Evolutionary conservation across 2,888 invertebrate species (phyloP).

Genomic region (Atethmia centrago): DNA sequence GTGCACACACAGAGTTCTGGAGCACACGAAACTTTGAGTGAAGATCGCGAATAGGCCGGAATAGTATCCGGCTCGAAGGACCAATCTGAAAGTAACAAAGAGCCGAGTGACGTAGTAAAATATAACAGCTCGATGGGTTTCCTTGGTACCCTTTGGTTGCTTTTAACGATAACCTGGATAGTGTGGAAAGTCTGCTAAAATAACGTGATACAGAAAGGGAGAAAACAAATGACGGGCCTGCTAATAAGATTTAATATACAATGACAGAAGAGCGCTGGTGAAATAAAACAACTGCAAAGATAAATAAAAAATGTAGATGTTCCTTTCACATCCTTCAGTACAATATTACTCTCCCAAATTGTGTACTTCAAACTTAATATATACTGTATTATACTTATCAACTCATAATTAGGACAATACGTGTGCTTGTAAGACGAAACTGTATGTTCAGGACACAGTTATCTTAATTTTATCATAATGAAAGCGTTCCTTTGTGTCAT

Average conservation of each 20-base stretch:
- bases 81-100: neutral
- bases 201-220: neutral
- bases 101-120: neutral
- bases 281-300: neutral
- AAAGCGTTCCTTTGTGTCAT: conserved; percentile 29
- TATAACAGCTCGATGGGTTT: neutral
- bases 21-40: neutral
- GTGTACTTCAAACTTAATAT: conserved; percentile 11
- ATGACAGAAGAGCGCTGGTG: neutral
- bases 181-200: neutral
- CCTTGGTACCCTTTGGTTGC: neutral
- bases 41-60: neutral
- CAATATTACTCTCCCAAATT: neutral
- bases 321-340: neutral
- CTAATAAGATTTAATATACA: neutral
- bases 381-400: conserved; percentile 2
- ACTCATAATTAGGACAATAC: conserved; percentile 22
- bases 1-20: too few relatives aligned
- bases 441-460: conserved; percentile 43
- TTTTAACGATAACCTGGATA: neutral
- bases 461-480: conserved; percentile 46
- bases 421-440: conserved; percentile 24
- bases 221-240: neutral
- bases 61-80: neutral
- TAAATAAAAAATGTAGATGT: neutral